These are phyloP conservation scores for Lamellibrachia columna DNA, from an alignment of 2,888 invertebrate genomes.

Conservation along the genomic window DNA sequence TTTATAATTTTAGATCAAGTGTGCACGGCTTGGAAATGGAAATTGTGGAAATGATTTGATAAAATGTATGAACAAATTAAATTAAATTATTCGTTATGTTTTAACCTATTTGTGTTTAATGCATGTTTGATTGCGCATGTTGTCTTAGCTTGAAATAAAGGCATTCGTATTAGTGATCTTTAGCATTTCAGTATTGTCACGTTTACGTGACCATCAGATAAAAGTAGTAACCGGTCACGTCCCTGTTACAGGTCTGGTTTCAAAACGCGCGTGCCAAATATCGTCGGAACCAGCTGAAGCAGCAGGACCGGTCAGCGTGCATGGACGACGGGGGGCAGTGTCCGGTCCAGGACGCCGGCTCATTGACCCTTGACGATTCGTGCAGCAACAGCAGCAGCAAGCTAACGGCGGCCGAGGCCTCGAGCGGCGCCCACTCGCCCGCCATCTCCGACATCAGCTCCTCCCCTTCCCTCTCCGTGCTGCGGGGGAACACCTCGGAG, in stretches of 20 bases:
- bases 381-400: constrained; percentile 6
- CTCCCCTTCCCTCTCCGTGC: neutral
- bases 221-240: no score
- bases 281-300: constrained; percentile 82
- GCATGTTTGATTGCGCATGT: no score
- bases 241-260: constrained; percentile 89
- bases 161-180: no score
- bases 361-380: neutral
- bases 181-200: no score
- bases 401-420: neutral
- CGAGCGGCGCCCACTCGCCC: constrained; percentile 5
- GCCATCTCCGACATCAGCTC: neutral
- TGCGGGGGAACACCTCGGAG: neutral
- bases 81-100: no score
- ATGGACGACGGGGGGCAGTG: neutral
- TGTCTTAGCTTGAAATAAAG: no score
- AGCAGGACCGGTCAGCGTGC: constrained; percentile 28
- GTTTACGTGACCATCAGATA: no score
- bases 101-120: no score
- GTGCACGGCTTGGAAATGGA: no score
- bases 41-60: no score
- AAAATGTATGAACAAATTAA: no score
- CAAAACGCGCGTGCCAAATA: constrained; percentile 99
- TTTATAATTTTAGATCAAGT: no score
- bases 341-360: neutral